phyloP scores from a whole-genome alignment of 2,113 vertebrate species.

The Romanogobio albipinnatus region DNA sequence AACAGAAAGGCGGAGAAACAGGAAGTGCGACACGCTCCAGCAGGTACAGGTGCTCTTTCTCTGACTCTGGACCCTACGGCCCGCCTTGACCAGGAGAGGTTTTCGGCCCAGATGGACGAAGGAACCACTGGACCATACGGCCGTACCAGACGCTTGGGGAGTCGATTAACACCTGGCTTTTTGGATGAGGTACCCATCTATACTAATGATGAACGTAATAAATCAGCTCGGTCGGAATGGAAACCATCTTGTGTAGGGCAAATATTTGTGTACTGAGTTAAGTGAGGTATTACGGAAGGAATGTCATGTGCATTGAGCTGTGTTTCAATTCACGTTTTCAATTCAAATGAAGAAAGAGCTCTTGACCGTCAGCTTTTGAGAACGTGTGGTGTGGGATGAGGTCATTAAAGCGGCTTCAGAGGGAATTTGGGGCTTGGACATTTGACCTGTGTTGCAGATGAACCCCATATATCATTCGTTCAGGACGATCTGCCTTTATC shows the following conservation, averaged over 20 bases:
- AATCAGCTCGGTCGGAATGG: conserved; percentile 40
- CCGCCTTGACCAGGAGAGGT: conserved; percentile 45
- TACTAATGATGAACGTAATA: conserved; percentile 48
- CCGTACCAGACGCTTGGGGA: background rate
- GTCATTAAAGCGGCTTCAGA: conserved; percentile 8
- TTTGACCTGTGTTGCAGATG: conserved; percentile 22
- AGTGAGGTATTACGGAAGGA: conserved; percentile 39
- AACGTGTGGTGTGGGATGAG: background rate
- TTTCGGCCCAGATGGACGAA: conserved; percentile 47
- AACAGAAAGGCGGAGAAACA: conserved; percentile 52
- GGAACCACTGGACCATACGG: conserved; percentile 4
- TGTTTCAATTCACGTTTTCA: background rate
- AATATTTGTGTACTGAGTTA: background rate
- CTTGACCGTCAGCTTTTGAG: background rate
- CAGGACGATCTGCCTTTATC: conserved; percentile 17
- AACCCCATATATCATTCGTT: conserved; percentile 17
- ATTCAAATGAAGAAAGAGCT: background rate
- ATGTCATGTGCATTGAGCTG: conserved; percentile 3
- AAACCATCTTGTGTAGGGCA: conserved; percentile 48
- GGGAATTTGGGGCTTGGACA: conserved; percentile 32
- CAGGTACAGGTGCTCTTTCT: conserved; percentile 67
- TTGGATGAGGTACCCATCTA: conserved; percentile 34
- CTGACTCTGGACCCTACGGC: conserved; percentile 31
- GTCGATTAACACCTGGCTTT: conserved; percentile 55
- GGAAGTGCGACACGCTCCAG: conserved; percentile 55